Base-by-base conservation (phyloP, 2,888 invertebrate genomes). In the Melipona beecheii region DNA sequence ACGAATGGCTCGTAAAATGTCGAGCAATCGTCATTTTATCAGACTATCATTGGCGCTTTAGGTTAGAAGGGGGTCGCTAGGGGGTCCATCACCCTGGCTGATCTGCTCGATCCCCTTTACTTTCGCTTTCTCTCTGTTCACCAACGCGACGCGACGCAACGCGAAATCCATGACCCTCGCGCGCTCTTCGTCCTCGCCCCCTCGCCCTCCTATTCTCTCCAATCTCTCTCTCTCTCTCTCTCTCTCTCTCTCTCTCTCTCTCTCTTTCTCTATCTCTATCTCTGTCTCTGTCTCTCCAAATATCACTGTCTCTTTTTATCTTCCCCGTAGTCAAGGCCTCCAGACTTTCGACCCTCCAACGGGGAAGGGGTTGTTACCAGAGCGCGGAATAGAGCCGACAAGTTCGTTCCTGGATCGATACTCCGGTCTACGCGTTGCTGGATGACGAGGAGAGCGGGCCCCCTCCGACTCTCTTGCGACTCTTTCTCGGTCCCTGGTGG, bases 391-490 rank as follows among this genome's bases (percentile, higher is more conserved):
- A 79, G 80, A 75, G 80, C 76, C 78, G 78, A 43, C 76, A 68
- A 62, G 58, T 69, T 74, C 70, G 70, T 76, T 43, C 52, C 49
- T 17, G 74, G 84, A 90, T 90, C 87, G 86, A 87, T 86, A 89
- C 87, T 75, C 60, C 81, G 75, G 76, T 79, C 70, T 78, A 76
- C 77, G 65, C 70, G 69, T 58, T 49, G 75, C 43, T 58, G 54
- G 76, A 78, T 65, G 70, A 79, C 75, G 69, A 58, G 43, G 27
- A 17, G 36, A 11, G 36, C 62, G 24, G 27, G 9, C 21, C 21
- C 17, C 62, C 31, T 31, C 2, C 54, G 64, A 75, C 75, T 68
- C 62, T 31, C 31, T 21, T 31, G 24, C 50, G 9, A 24, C 50
- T n/a, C 76, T 80, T 75, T 82, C 72, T 82, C 78, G 82, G 81